Base-by-base conservation (phyloP, 1,140 invertebrate species). In the Thaumetopoea pityocampa region DNA sequence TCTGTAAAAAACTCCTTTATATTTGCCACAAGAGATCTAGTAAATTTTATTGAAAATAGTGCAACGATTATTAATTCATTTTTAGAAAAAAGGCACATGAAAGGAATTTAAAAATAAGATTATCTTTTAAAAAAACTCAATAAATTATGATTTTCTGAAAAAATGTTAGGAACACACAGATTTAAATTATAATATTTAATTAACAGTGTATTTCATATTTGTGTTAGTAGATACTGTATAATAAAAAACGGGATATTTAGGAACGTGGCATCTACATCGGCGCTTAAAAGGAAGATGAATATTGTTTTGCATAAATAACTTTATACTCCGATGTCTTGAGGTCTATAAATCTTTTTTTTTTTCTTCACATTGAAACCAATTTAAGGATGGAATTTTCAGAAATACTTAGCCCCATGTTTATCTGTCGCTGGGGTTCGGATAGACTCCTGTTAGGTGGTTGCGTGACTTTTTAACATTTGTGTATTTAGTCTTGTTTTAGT, bases 261-360 rank as follows among this genome's bases (percentile, higher is more conserved):
- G 8, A 10, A 26, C 5, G 23, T 10, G 9, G 5, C 9, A 1
- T 9, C 8, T 26, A 26, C 8, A 26, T 9, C 23, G 8, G 23
- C 23, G 4, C 8, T 26, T 3, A 26, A 26, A 26, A 5, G 23
- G 11, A 26, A 26, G 11, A 26, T 26, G 7, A 26, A 26, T 10
- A 26, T 26, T 10, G 5, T 10, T 26, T 10, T 26, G 23, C 23
- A 26, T 10, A 26, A 26, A 26, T 26, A 26, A 26, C n/a, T n/a
- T n/a, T n/a, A n/a, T n/a, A n/a, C n/a, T n/a, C n/a, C n/a, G n/a
- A n/a, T n/a, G n/a, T n/a, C n/a, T n/a, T n/a, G n/a, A n/a, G n/a
- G n/a, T n/a, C n/a, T n/a, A n/a, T n/a, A n/a, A n/a, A n/a, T n/a
- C n/a, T n/a, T n/a, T n/a, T n/a, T n/a, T n/a, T n/a, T n/a, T n/a